Base-by-base conservation (phyloP, 2,888 invertebrate species). In the Dinocampus coccinellae region DNA sequence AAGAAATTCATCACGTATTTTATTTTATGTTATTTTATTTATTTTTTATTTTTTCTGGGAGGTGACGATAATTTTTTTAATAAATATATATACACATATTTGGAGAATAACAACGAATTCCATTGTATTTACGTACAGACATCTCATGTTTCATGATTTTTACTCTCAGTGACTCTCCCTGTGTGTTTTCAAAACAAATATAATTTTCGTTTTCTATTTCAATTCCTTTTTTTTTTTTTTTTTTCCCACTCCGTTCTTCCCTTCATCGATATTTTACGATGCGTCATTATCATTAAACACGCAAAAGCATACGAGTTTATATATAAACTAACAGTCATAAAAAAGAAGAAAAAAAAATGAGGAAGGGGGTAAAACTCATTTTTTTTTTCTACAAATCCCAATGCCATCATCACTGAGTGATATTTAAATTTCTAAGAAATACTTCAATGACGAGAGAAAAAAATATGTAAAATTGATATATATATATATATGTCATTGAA, bases 61-160 rank as follows among this genome's bases (percentile, higher is more conserved):
- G n/a, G n/a, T n/a, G n/a, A n/a, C n/a, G n/a, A 29, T 29, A 29
- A 4, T 4, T 29, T 29, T 4, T 29, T 29, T 7, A 29, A 29
- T 7, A 7, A 29, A 29, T 29, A 29, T 29, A 29, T 29, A 29
- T 29, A n/a, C 7, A 29, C 7, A 7, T 20, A 47, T 13, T 1
- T 47, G 7, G n/a, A n/a, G n/a, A 11, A 47, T 47, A 36, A 47
- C 9, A 47, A 47, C 26, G 57, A 57, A 57, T 26, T 13, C n/a
- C n/a, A 13, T 16, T 57, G 57, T 57, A 22, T n/a, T 26, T 13
- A 29, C 16, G n/a, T n/a, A 47, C 39, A 39, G 47, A 55, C 68
- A 72, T 75, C 73, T 75, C 75, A 53, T 52, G 67, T 73, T 75
- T 72, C 72, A 62, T 62, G 36, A 63, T n/a, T 24, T 11, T 9